These are phyloP conservation scores for Notamacropus eugenii DNA, from an alignment of 2,797 vertebrate genomes.

Conservation along the genomic window DNA sequence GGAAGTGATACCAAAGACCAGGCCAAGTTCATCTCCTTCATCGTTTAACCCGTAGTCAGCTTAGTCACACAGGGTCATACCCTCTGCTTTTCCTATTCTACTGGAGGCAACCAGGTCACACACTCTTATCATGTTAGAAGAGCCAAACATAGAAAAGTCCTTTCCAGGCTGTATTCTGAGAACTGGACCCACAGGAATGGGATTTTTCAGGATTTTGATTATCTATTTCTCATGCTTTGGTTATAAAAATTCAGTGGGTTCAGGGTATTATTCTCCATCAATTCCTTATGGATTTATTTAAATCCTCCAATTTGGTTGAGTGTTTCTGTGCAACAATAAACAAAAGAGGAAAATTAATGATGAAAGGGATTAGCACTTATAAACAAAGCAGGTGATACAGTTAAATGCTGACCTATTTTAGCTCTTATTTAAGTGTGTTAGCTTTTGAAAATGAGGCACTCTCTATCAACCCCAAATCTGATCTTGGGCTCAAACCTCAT, in stretches of 20 bases:
- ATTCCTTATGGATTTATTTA: slow-evolving; percentile 55
- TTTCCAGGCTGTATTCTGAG: not conserved
- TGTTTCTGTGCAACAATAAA: slow-evolving; percentile 57
- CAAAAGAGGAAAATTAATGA: slow-evolving; percentile 56
- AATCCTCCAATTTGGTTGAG: slow-evolving; percentile 50
- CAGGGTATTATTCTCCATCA: slow-evolving; percentile 37
- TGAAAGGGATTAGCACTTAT: slow-evolving; percentile 65
- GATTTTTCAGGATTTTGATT: slow-evolving; percentile 22
- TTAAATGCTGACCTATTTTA: slow-evolving; percentile 52
- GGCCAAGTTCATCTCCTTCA: not conserved
- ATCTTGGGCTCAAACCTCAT: not conserved
- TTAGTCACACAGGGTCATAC: not conserved
- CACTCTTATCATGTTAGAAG: not conserved
- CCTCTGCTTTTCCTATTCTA: not conserved
- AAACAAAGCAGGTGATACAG: slow-evolving; percentile 46
- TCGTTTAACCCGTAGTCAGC: not conserved
- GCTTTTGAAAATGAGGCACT: slow-evolving; percentile 56
- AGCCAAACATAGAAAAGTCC: not conserved
- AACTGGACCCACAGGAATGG: not conserved
- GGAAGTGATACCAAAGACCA: not conserved
- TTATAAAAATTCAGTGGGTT: not conserved
- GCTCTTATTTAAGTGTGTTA: slow-evolving; percentile 67
- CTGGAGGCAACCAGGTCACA: not conserved
- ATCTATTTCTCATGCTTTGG: slow-evolving; percentile 26
- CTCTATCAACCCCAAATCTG: slow-evolving; percentile 25